A percentile compares a stretch with the other conserved stretches of the same genome.
Conservation (phyloP, 2,113 vertebrate genomes). For the Carassius carassius region DNA sequence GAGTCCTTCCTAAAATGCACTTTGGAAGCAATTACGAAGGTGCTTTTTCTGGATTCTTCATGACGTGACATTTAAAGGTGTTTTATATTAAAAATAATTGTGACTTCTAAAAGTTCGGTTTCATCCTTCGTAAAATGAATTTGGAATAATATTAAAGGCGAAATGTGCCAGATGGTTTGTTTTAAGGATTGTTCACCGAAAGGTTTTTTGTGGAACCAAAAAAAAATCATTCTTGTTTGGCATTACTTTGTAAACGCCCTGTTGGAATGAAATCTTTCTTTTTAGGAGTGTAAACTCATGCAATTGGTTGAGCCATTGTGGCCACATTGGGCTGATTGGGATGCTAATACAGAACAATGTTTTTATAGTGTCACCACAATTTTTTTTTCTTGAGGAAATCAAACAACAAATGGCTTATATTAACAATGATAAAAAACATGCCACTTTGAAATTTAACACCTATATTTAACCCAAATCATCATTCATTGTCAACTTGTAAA, state of each 20-base stretch:
- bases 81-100: conserved; percentile 84
- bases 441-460: background rate
- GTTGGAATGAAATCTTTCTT: too few species aligned
- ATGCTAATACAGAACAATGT: too few species aligned
- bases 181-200: too few species aligned
- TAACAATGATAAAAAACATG: background rate
- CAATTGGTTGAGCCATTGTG: too few species aligned
- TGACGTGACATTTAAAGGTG: conserved; percentile 72
- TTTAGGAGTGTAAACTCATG: too few species aligned
- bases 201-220: too few species aligned
- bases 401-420: too few species aligned
- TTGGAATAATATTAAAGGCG: conserved; percentile 9
- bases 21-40: conserved; percentile 62
- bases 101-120: conserved; percentile 73
- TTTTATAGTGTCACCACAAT: too few species aligned
- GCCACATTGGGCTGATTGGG: too few species aligned
- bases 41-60: conserved; percentile 64
- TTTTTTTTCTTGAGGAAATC: too few species aligned
- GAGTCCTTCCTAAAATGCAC: conserved; percentile 58
- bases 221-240: too few species aligned
- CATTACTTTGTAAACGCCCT: too few species aligned
- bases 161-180: background rate
- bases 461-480: background rate
- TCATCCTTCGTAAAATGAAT: conserved; percentile 42
- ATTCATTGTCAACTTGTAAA: conserved; percentile 22